Percentiles rank a stretch among this genome's conserved stretches.
Conservation (phyloP, 35 echinoderm and acorn worm species). For the Patiria miniata region DNA sequence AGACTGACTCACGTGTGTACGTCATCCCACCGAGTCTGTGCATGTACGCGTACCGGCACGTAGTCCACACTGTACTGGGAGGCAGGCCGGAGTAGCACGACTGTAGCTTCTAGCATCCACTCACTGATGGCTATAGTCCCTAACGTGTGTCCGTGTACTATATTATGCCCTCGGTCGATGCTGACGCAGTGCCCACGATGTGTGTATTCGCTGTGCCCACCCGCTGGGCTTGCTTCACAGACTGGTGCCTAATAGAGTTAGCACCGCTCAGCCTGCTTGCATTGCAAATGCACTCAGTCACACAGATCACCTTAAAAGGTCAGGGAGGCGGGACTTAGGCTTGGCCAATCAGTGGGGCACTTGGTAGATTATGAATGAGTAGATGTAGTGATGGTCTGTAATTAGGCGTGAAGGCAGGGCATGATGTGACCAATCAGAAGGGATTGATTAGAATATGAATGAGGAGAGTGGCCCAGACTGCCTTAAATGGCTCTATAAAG, state of each 20-base stretch:
- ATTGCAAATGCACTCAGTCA: constrained; percentile 15
- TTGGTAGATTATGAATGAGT: not conserved
- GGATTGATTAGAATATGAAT: not conserved
- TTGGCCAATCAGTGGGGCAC: not conserved
- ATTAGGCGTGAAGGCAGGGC: not conserved
- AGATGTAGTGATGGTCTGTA: too few relatives aligned
- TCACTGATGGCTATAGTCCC: too few relatives aligned
- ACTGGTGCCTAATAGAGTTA: not conserved
- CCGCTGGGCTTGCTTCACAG: not conserved
- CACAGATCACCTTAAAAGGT: constrained; percentile 17
- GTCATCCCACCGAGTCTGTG: not conserved
- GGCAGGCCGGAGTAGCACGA: too few relatives aligned
- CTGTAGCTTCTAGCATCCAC: too few relatives aligned
- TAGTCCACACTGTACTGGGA: too few relatives aligned
- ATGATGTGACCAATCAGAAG: not conserved
- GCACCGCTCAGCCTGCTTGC: not conserved
- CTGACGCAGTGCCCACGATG: not conserved
- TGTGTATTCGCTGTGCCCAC: not conserved
- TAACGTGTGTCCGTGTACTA: too few relatives aligned
- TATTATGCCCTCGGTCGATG: too few relatives aligned
- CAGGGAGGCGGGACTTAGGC: not conserved
- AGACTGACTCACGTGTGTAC: constrained; percentile 2
- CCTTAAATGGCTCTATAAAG: too few relatives aligned
- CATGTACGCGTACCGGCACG: not conserved
- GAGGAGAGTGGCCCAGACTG: not conserved